These are phyloP conservation scores for Hirudinaria manillensis DNA, from an alignment of 2,888 invertebrate species.

Conservation along the genomic window DNA sequence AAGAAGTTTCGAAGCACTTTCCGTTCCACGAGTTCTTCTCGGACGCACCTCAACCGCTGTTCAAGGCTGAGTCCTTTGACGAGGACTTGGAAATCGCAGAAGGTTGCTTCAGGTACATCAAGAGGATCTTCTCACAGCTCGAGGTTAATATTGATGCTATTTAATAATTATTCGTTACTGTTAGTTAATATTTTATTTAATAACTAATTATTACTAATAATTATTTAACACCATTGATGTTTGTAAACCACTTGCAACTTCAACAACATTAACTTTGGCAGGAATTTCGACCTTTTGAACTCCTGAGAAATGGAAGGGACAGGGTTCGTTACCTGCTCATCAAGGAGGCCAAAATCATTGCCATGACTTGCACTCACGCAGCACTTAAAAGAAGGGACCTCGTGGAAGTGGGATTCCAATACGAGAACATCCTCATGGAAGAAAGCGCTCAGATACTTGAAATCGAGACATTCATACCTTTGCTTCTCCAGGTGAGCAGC, in stretches of 20 bases:
- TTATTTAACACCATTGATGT: too few species aligned
- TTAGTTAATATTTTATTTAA: neutral
- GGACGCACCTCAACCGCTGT: slow-evolving; percentile 85
- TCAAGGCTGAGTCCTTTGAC: slow-evolving; percentile 68
- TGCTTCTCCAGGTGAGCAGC: slow-evolving; percentile 71
- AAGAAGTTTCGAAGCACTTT: slow-evolving; percentile 64
- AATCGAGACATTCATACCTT: slow-evolving; percentile 97
- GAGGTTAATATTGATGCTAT: slow-evolving; percentile 58
- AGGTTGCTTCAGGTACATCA: slow-evolving; percentile 87
- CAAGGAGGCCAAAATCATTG: slow-evolving; percentile 97
- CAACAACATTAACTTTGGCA: too few species aligned
- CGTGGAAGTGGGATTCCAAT: slow-evolving; percentile 77
- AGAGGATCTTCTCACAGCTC: slow-evolving; percentile 88
- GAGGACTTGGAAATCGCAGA: slow-evolving; percentile 82
- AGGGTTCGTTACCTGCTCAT: slow-evolving; percentile 91
- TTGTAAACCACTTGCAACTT: too few species aligned
- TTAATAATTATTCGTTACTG: neutral
- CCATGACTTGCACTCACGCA: slow-evolving; percentile 99
- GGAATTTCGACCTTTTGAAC: slow-evolving; percentile 94
- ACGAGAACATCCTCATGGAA: slow-evolving; percentile 98
- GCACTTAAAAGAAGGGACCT: slow-evolving; percentile 91
- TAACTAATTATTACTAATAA: too few species aligned
- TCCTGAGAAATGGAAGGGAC: slow-evolving; percentile 87
- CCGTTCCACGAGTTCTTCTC: slow-evolving; percentile 89
- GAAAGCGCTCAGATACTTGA: slow-evolving; percentile 97